Conservation (phyloP, 1,140 invertebrate genomes). For the Leptinotarsa undecemlineata region DNA sequence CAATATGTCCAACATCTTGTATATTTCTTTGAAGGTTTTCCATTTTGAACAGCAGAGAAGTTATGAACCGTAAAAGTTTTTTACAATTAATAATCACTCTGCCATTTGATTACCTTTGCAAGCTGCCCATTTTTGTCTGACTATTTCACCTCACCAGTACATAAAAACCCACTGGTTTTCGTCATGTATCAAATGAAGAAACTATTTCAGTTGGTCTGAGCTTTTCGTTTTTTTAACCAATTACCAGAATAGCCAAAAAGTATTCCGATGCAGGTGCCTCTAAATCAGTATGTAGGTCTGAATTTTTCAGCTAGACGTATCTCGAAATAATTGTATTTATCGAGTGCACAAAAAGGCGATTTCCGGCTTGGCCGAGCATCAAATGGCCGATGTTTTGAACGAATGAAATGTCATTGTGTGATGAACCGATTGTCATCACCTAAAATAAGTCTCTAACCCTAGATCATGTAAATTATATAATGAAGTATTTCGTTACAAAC, state of each 20-base stretch:
- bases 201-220: background rate
- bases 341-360: slow-evolving; percentile 5
- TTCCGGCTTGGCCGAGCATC: slow-evolving; percentile 20
- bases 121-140: too few relatives aligned
- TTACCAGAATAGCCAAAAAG: slow-evolving; percentile 6
- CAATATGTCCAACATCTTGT: too few relatives aligned
- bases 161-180: too few relatives aligned
- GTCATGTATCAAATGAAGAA: background rate
- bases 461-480: slow-evolving; percentile 12
- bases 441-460: slow-evolving; percentile 19
- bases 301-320: slow-evolving; percentile 10
- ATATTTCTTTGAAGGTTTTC: too few relatives aligned
- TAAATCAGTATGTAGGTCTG: slow-evolving; percentile 16
- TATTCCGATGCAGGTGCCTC: slow-evolving; percentile 4
- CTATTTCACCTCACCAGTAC: too few relatives aligned
- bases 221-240: background rate
- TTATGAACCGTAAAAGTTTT: too few relatives aligned
- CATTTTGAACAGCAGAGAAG: too few relatives aligned
- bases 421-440: slow-evolving; percentile 19
- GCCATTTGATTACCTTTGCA: too few relatives aligned
- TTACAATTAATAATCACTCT: too few relatives aligned
- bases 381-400: slow-evolving; percentile 17
- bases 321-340: slow-evolving; percentile 20
- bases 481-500: slow-evolving; percentile 14
- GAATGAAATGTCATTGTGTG: slow-evolving; percentile 22